Conservation (phyloP, 2,113 vertebrate species). For the Ariopsis seemanni region DNA sequence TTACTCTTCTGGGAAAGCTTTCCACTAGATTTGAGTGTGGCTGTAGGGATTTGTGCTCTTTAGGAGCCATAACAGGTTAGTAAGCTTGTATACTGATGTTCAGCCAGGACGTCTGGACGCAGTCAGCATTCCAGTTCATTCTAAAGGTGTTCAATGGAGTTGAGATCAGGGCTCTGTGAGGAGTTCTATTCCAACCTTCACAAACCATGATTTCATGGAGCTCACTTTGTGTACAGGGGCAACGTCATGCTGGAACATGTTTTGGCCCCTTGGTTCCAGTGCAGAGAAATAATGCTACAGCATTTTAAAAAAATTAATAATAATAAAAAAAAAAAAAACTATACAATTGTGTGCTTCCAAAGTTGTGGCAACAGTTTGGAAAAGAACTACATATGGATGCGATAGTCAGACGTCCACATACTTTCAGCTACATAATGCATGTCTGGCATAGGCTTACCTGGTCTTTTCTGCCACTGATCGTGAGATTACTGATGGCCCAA, state of each 20-base stretch:
- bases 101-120: background rate
- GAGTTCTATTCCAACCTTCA: background rate
- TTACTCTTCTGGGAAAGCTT: background rate
- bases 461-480: slow-evolving; percentile 82
- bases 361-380: background rate
- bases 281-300: background rate
- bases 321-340: too few relatives aligned
- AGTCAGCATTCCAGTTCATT: too few relatives aligned
- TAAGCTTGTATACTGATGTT: background rate
- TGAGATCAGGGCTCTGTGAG: background rate
- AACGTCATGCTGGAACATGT: too few relatives aligned
- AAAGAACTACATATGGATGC: background rate
- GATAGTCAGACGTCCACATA: background rate
- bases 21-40: background rate
- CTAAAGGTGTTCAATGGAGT: too few relatives aligned
- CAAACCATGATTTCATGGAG: background rate
- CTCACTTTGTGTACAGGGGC: background rate
- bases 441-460: background rate
- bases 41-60: background rate
- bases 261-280: too few relatives aligned
- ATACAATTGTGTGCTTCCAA: background rate
- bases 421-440: background rate
- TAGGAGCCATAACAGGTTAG: background rate
- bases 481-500: slow-evolving; percentile 99
- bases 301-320: background rate